Percentiles rank a stretch among this genome's conserved stretches.
phyloP scores from a whole-genome alignment of 1,140 invertebrate genomes.

The Lordiphosa collinella region DNA sequence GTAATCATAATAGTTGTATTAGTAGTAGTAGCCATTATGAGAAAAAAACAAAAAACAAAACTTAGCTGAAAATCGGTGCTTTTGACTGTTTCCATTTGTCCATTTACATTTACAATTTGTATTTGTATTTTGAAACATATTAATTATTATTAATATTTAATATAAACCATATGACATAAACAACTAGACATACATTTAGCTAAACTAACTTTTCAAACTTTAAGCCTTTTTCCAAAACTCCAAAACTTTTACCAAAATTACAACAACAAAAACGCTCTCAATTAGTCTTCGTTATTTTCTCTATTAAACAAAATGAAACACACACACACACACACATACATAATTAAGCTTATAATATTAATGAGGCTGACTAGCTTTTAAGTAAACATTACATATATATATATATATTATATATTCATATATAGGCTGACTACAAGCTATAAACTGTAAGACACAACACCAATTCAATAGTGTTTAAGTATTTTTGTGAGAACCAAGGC shows the following conservation, averaged over 20 bases:
- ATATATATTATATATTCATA: constrained; percentile 5
- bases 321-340: constrained; percentile 23
- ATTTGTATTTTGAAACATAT: constrained; percentile 76
- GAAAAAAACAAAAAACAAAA: constrained; percentile 39
- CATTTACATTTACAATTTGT: constrained; percentile 70
- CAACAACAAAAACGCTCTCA: constrained; percentile 10
- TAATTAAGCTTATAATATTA: constrained; percentile 72
- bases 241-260: constrained; percentile 12
- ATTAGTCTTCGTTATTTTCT: constrained; percentile 21
- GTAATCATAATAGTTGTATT: constrained; percentile 16
- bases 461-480: constrained; percentile 65
- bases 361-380: constrained; percentile 64
- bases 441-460: constrained; percentile 67
- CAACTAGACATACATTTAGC: constrained; percentile 32
- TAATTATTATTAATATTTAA: constrained; percentile 27
- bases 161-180: constrained; percentile 27
- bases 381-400: constrained; percentile 36
- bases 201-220: constrained; percentile 8
- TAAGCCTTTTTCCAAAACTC: neutral
- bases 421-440: constrained; percentile 27
- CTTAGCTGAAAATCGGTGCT: constrained; percentile 80
- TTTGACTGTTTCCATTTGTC: constrained; percentile 80
- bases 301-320: constrained; percentile 18
- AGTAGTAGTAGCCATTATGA: constrained; percentile 32
- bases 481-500: constrained; percentile 27